A percentile compares a stretch with the other conserved stretches of the same genome.
Evolutionary conservation across 1,140 invertebrate species (phyloP).

Genomic region (Macrocentrus cingulum): DNA sequence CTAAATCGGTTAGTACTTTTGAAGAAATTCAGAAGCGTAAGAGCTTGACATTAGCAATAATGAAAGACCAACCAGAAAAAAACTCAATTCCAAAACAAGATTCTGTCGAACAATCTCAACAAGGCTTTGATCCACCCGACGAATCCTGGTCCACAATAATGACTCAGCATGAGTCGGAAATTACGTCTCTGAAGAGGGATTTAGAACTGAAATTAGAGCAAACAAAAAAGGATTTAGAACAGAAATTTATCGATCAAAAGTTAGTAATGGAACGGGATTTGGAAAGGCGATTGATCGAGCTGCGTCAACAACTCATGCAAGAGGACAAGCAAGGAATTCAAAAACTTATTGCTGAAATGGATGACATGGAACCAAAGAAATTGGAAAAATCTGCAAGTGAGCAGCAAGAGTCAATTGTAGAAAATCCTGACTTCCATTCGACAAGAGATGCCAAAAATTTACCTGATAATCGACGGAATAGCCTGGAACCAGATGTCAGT

Average conservation of each 20-base stretch:
- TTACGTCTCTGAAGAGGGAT: constrained; percentile 39
- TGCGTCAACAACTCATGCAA: constrained; percentile 56
- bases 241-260: constrained; percentile 15
- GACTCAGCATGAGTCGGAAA: constrained; percentile 36
- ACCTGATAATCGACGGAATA: no score
- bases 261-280: constrained; percentile 50
- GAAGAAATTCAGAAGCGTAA: constrained; percentile 39
- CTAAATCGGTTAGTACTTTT: constrained; percentile 34
- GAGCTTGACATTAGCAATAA: constrained; percentile 42
- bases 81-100: no score
- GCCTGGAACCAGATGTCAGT: no score
- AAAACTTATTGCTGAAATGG: constrained; percentile 53
- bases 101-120: no score
- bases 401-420: constrained; percentile 47
- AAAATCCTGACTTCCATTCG: no score
- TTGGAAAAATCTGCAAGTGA: no score
- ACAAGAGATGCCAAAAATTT: no score
- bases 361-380: no score
- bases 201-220: constrained; percentile 43
- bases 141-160: constrained; percentile 35
- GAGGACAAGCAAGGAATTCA: constrained; percentile 52
- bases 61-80: constrained; percentile 38
- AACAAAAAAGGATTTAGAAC: constrained; percentile 37
- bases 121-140: no score
- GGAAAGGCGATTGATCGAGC: constrained; percentile 55